phyloP scores from a whole-genome alignment of 2,113 vertebrate genomes.

The Piliocolobus tephrosceles region DNA sequence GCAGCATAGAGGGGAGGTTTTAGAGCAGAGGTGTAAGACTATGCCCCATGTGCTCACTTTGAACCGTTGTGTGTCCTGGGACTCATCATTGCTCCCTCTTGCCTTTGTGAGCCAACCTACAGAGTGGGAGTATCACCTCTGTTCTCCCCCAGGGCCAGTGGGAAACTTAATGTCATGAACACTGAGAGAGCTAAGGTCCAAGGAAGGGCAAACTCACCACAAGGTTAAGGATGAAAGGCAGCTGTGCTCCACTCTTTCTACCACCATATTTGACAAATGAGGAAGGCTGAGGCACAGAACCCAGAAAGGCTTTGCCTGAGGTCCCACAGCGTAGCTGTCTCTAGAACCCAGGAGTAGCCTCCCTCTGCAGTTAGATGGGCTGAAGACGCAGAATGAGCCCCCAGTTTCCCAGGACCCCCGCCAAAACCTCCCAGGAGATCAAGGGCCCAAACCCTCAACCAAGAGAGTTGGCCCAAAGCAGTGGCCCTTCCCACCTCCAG shows the following conservation, averaged over 20 bases:
- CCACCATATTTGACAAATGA: neutral
- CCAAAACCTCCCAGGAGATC: neutral
- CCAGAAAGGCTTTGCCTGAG: neutral
- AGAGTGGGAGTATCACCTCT: neutral
- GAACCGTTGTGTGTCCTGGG: neutral
- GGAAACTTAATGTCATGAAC: neutral
- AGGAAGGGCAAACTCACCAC: neutral
- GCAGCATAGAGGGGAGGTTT: neutral
- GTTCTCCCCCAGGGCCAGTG: neutral
- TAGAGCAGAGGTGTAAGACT: neutral
- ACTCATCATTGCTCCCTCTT: neutral
- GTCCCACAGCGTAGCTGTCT: neutral
- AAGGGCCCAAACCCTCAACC: neutral
- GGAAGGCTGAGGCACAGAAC: neutral
- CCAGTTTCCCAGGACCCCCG: neutral
- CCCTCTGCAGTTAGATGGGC: neutral
- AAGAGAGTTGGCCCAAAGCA: neutral
- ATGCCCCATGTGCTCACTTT: neutral
- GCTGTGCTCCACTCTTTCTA: neutral
- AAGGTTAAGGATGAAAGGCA: neutral
- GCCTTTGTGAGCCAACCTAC: neutral
- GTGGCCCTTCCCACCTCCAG: neutral
- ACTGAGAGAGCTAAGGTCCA: neutral
- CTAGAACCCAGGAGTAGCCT: neutral
- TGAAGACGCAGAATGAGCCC: neutral